A percentile compares a stretch with the other conserved stretches of the same genome.
phyloP scores from a whole-genome alignment of 2,888 invertebrate species.

The Dorcus hopei region DNA sequence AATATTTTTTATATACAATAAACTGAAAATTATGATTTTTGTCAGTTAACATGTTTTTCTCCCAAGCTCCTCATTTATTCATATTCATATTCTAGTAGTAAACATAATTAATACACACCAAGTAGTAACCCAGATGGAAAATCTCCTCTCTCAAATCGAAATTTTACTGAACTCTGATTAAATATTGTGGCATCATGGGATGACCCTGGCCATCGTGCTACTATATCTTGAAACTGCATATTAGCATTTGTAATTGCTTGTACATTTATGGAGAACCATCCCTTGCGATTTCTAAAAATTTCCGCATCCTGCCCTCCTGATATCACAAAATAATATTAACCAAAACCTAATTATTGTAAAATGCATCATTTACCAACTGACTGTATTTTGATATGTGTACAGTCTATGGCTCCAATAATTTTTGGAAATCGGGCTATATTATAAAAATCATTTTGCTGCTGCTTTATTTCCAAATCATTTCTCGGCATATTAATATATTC shows the following conservation, averaged over 20 bases:
- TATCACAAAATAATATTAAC: not conserved
- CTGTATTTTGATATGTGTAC: not conserved
- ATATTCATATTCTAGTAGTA: not conserved
- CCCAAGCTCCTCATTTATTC: too few species aligned
- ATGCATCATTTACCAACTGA: not conserved
- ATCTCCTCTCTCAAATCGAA: not conserved
- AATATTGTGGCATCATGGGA: not conserved
- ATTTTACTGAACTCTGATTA: not conserved
- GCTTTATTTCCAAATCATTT: not conserved
- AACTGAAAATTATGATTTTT: too few species aligned
- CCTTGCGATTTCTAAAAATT: not conserved
- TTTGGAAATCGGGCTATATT: not conserved
- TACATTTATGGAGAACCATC: not conserved
- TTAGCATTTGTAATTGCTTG: not conserved
- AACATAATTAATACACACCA: not conserved
- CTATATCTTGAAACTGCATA: not conserved
- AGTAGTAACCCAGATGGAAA: not conserved
- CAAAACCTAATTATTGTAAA: not conserved
- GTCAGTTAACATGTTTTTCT: too few species aligned
- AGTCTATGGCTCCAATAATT: not conserved
- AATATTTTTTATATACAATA: too few species aligned
- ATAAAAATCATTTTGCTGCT: not conserved
- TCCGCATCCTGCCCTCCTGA: not conserved
- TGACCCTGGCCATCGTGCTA: not conserved
- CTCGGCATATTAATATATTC: not conserved